Evolutionary conservation across 2,797 vertebrate genomes (phyloP), one percentile per base, ranked within the genome.

Genomic region (Pseudochirops corinnae): DNA sequence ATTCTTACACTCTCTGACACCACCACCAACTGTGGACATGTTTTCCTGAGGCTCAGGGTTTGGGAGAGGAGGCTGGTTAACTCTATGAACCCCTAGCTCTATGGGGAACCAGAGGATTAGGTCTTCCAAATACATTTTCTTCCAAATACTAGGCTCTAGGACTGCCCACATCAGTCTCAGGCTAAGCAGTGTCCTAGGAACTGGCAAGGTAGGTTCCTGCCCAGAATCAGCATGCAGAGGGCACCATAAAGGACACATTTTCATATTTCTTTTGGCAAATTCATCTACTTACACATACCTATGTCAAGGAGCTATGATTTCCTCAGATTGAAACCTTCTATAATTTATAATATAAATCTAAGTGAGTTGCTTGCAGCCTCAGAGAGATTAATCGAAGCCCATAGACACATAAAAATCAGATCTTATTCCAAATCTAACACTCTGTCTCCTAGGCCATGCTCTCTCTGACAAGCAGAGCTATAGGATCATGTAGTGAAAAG

Each of bases 1-100:
- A 24, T 96, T 98, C 97, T 98, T 96, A 53, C 53, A 97, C 93
- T 96, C 67, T 46, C 46, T 87, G 93, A 92, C 82, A 91, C 53
- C 90, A 95, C 94, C 52, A 90, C 96, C 96, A 93, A 94, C 96
- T 97, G 74, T 87, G 94, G 50, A 93, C 92, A 67, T 94, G 92
- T 33, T 11, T 96, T 95, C 95, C 95, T 93, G 93, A 96, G 90
- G 39, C 29, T 55, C 46, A 50, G 21, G 60, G 87, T 95, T 31
- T 56, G 74, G 93, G 55, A 87, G 57, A 92, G 94, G 93, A 95
- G 93, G 57, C 46, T 95, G 60, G 29, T 97, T 98, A 98, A 93
- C 94, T 95, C 21, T 5, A 93, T 28, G 28, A n/a, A 60, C 1
- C 56, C 56, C 96, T 60, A 94, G 58, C 31, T 55, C 94, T 92